These are phyloP conservation scores for Heloderma charlesbogerti DNA, from an alignment of 2,113 vertebrate species.

Conservation along the genomic window DNA sequence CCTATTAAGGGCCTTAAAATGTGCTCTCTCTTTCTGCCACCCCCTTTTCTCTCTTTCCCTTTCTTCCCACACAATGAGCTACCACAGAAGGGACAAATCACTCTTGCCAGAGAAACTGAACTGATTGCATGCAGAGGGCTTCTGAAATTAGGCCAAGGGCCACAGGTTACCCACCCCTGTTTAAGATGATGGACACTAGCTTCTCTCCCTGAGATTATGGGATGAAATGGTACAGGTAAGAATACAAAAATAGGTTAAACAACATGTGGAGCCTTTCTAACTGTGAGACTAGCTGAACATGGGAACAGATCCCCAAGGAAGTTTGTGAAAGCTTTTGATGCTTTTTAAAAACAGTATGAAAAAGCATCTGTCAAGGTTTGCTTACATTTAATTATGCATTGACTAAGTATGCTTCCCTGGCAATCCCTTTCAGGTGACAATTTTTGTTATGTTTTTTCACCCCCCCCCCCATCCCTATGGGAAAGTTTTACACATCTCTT, in stretches of 20 bases:
- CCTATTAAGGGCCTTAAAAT: background rate
- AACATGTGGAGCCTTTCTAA: background rate
- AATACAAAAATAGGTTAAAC: background rate
- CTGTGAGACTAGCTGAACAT: background rate
- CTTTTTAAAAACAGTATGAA: background rate
- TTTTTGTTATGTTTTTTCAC: background rate
- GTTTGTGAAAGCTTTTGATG: background rate
- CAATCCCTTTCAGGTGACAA: background rate
- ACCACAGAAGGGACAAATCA: too few relatives aligned
- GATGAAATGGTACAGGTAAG: background rate
- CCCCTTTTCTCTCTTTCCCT: too few relatives aligned
- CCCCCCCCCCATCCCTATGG: background rate
- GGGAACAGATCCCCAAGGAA: background rate
- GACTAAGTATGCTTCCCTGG: background rate
- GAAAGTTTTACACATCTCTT: background rate
- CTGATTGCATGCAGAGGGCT: too few relatives aligned
- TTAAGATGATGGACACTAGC: background rate
- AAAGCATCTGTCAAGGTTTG: background rate
- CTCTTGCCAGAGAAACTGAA: too few relatives aligned
- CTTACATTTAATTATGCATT: conserved; percentile 4
- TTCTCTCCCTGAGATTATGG: background rate
- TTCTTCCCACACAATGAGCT: too few relatives aligned
- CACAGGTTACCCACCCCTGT: too few relatives aligned
- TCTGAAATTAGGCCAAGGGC: too few relatives aligned
- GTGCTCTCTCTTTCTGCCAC: too few relatives aligned